phyloP scores from a whole-genome alignment of 1,140 invertebrate genomes.

The Steinernema feltiae region DNA sequence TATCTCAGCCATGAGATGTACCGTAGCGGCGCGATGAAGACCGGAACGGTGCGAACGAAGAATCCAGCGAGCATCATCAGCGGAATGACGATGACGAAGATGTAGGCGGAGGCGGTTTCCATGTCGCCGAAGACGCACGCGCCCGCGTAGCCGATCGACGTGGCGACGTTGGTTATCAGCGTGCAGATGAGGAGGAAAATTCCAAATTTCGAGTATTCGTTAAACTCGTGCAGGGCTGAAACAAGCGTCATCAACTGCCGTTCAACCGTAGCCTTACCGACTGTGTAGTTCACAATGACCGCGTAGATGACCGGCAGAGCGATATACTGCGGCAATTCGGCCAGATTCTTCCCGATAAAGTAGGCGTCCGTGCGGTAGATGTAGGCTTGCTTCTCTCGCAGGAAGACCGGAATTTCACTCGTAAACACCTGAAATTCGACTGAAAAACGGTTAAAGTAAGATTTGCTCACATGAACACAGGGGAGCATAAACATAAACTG shows the following conservation, averaged over 20 bases:
- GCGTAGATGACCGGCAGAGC: slow-evolving; percentile 22
- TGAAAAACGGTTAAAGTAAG: slow-evolving; percentile 14
- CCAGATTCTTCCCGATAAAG: slow-evolving; percentile 71
- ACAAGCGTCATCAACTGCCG: slow-evolving; percentile 1
- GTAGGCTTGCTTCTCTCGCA: slow-evolving; percentile 80
- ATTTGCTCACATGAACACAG: slow-evolving; percentile 41
- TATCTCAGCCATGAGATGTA: slow-evolving; percentile 92
- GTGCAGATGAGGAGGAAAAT: neutral
- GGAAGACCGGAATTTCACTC: slow-evolving; percentile 78
- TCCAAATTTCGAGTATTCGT: slow-evolving; percentile 67
- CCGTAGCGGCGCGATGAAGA: slow-evolving; percentile 79
- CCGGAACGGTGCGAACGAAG: slow-evolving; percentile 79
- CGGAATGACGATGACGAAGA: slow-evolving; percentile 81
- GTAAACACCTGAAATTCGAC: slow-evolving; percentile 76
- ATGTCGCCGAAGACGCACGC: slow-evolving; percentile 74
- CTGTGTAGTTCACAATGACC: slow-evolving; percentile 13
- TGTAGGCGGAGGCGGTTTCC: slow-evolving; percentile 77
- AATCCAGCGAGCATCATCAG: slow-evolving; percentile 89
- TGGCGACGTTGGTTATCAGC: slow-evolving; percentile 50
- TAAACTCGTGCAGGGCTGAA: neutral
- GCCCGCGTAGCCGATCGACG: slow-evolving; percentile 70
- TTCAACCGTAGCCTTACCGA: neutral
- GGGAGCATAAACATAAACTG: slow-evolving; percentile 53
- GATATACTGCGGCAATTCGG: slow-evolving; percentile 47
- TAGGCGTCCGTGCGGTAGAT: slow-evolving; percentile 86